phyloP scores from a whole-genome alignment of 35 echinoderm and acorn worm species.

The Lytechinus pictus region DNA sequence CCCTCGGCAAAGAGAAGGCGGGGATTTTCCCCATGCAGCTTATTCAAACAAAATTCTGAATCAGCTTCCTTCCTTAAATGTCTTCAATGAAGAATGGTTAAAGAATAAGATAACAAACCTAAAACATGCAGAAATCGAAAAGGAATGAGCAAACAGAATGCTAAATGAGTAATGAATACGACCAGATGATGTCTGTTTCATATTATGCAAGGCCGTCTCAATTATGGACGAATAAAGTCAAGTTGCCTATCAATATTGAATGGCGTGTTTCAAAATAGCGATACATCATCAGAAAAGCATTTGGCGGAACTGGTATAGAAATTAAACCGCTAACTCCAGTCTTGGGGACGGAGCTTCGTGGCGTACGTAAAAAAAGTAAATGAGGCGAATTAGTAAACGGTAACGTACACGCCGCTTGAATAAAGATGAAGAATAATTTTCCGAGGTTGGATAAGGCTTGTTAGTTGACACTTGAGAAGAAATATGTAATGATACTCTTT shows the following conservation, averaged over 20 bases:
- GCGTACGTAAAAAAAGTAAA: neutral
- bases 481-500: neutral
- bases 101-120: too few species aligned
- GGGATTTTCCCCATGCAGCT: too few species aligned
- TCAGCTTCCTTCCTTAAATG: too few species aligned
- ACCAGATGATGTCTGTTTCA: neutral
- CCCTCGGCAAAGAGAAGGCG: too few species aligned
- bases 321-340: conserved; percentile 2
- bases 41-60: too few species aligned
- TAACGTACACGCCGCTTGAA: neutral
- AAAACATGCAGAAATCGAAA: neutral
- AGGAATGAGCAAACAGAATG: neutral
- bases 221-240: neutral
- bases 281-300: neutral
- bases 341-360: neutral
- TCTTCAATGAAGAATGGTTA: too few species aligned
- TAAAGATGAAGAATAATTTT: neutral
- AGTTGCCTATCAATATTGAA: neutral
- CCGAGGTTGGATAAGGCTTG: neutral
- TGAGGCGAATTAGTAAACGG: neutral
- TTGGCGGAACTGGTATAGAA: conserved; percentile 1
- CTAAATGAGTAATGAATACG: neutral
- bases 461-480: neutral
- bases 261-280: conserved; percentile 1
- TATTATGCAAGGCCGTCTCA: neutral